Evolutionary conservation across 2,113 vertebrate genomes (phyloP).

Genomic region (Ardeotis arabs): DNA sequence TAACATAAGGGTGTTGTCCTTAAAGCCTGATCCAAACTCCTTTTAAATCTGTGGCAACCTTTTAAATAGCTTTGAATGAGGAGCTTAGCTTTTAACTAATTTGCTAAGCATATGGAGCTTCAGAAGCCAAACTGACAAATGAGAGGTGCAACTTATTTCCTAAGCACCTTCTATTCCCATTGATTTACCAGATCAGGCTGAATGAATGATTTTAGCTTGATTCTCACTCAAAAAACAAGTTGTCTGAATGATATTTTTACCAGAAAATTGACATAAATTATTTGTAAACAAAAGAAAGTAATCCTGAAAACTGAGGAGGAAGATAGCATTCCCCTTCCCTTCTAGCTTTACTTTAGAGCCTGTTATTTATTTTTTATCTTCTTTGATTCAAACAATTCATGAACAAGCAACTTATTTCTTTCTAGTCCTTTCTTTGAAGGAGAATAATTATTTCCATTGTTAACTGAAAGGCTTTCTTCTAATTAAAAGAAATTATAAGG

Average conservation of each 20-base stretch:
- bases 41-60: neutral
- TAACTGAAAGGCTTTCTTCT: slow-evolving; percentile 38
- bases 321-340: neutral
- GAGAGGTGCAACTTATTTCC: neutral
- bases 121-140: neutral
- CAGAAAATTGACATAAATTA: neutral
- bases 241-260: neutral
- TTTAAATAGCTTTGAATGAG: neutral
- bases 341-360: neutral
- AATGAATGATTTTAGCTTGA: neutral
- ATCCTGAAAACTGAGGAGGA: neutral
- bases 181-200: neutral
- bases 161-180: neutral
- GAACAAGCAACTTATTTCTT: neutral
- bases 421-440: slow-evolving; percentile 43
- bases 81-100: neutral
- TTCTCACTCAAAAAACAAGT: neutral
- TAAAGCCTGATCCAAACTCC: neutral
- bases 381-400: neutral
- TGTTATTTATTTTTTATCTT: neutral
- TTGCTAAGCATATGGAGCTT: neutral
- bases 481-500: slow-evolving; percentile 58
- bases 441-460: slow-evolving; percentile 57
- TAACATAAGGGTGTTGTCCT: neutral
- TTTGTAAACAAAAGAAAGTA: neutral